Percentiles rank a stretch among this genome's conserved stretches.
Evolutionary conservation across 1,140 invertebrate species (phyloP).

Genomic region (Spodoptera frugiperda): DNA sequence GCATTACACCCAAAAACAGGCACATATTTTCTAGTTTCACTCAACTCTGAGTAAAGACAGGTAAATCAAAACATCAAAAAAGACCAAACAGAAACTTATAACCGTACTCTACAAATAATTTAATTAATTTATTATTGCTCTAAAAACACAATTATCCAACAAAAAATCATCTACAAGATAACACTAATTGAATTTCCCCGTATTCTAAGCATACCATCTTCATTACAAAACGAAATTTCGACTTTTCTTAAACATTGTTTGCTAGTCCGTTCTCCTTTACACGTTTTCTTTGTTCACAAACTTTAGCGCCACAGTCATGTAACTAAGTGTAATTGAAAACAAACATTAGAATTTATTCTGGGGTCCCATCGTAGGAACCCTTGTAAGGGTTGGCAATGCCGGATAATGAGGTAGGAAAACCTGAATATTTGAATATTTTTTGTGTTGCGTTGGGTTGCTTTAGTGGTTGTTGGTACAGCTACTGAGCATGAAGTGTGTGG

Average conservation of each 20-base stretch:
- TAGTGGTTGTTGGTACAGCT: too few species aligned
- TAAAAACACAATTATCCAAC: neutral
- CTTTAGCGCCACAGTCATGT: neutral
- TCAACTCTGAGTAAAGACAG: too few species aligned
- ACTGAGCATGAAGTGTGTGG: too few species aligned
- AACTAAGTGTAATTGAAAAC: slow-evolving; percentile 37
- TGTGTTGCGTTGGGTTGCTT: too few species aligned
- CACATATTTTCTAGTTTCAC: too few species aligned
- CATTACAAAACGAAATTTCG: neutral
- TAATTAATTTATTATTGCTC: neutral
- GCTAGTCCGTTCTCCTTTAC: slow-evolving; percentile 1
- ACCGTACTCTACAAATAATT: too few species aligned
- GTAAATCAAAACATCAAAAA: too few species aligned
- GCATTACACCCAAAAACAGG: too few species aligned
- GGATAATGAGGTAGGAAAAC: slow-evolving; percentile 27
- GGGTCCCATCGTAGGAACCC: slow-evolving; percentile 1
- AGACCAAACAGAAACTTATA: too few species aligned
- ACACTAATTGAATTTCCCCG: slow-evolving; percentile 20
- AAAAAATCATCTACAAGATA: slow-evolving; percentile 9
- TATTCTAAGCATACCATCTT: neutral
- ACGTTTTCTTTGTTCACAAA: slow-evolving; percentile 6
- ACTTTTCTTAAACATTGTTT: neutral
- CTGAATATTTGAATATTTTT: slow-evolving; percentile 5
- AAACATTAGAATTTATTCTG: slow-evolving; percentile 30
- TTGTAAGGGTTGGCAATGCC: slow-evolving; percentile 5